Conservation (phyloP, 2,888 invertebrate genomes). For the Diaprepes abbreviatus region DNA sequence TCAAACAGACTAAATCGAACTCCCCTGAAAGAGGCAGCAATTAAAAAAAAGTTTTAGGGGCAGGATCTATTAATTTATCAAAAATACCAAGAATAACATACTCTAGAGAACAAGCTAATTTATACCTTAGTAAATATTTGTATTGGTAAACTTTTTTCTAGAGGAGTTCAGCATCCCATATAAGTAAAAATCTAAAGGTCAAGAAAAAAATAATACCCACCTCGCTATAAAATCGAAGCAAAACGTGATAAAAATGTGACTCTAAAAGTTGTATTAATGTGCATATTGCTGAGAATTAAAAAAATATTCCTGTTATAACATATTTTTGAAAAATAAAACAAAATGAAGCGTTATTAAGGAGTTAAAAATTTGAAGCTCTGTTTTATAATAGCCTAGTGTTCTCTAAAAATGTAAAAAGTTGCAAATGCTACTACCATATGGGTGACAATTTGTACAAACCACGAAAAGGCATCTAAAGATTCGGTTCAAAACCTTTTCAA, state of each 20-base stretch:
- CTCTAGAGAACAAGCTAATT: too few species aligned
- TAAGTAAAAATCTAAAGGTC: too few species aligned
- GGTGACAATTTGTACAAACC: not conserved
- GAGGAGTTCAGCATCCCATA: too few species aligned
- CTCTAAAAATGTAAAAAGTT: not conserved
- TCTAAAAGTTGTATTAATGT: not conserved
- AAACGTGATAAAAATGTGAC: not conserved
- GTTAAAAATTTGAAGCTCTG: not conserved
- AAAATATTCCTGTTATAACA: too few species aligned
- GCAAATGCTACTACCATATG: constrained; percentile 8
- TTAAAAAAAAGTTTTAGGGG: too few species aligned
- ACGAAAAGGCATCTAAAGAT: constrained; percentile 3
- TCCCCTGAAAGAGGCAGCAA: too few species aligned
- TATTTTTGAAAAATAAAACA: not conserved
- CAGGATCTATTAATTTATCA: too few species aligned
- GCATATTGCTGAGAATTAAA: not conserved
- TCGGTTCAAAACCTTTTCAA: not conserved
- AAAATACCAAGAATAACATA: too few species aligned
- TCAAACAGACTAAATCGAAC: too few species aligned
- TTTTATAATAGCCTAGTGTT: not conserved
- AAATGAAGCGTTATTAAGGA: constrained; percentile 1
- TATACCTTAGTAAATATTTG: too few species aligned
- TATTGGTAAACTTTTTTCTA: too few species aligned
- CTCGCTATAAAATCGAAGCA: not conserved
- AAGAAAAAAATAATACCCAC: too few species aligned